These are phyloP conservation scores for Drosophila cognata DNA, from an alignment of 2,888 invertebrate genomes.

Conservation along the genomic window DNA sequence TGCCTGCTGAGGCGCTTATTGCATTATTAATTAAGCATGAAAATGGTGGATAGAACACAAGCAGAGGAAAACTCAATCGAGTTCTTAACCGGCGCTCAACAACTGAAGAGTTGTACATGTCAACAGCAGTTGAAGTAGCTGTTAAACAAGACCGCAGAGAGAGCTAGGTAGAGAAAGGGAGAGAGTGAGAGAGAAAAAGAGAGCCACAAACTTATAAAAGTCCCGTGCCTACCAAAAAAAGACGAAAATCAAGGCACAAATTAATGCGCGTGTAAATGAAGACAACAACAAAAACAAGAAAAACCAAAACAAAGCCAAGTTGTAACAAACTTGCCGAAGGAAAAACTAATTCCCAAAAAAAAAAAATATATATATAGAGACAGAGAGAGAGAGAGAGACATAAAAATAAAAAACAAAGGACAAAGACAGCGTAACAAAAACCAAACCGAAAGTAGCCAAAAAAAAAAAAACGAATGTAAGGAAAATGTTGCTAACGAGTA, in stretches of 20 bases:
- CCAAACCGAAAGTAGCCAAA: slow-evolving; percentile 31
- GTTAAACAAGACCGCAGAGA: slow-evolving; percentile 15
- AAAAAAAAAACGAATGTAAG: slow-evolving; percentile 33
- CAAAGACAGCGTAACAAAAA: slow-evolving; percentile 31
- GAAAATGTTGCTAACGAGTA: slow-evolving; percentile 63
- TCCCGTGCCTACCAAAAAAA: slow-evolving; percentile 25
- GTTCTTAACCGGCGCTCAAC: background rate
- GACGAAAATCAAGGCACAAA: slow-evolving; percentile 53
- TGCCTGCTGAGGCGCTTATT: slow-evolving; percentile 43
- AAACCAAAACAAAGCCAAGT: slow-evolving; percentile 42
- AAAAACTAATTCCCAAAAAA: slow-evolving; percentile 46
- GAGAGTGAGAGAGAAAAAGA: slow-evolving; percentile 5
- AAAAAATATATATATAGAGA: background rate
- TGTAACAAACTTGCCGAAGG: slow-evolving; percentile 48
- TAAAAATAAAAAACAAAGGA: slow-evolving; percentile 34
- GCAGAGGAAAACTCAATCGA: slow-evolving; percentile 10
- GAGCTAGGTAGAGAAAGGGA: slow-evolving; percentile 20
- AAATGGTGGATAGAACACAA: slow-evolving; percentile 33
- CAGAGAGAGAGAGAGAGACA: no score
- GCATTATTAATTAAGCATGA: slow-evolving; percentile 72
- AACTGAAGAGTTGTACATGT: slow-evolving; percentile 52
- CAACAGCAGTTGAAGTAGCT: slow-evolving; percentile 50
- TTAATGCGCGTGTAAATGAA: slow-evolving; percentile 67
- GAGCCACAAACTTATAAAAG: slow-evolving; percentile 52
- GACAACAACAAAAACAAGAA: slow-evolving; percentile 14